Percentiles rank a stretch among this genome's conserved stretches.
These are phyloP conservation scores for Podilymbus podiceps DNA, from an alignment of 2,113 vertebrate species.

Conservation along the genomic window DNA sequence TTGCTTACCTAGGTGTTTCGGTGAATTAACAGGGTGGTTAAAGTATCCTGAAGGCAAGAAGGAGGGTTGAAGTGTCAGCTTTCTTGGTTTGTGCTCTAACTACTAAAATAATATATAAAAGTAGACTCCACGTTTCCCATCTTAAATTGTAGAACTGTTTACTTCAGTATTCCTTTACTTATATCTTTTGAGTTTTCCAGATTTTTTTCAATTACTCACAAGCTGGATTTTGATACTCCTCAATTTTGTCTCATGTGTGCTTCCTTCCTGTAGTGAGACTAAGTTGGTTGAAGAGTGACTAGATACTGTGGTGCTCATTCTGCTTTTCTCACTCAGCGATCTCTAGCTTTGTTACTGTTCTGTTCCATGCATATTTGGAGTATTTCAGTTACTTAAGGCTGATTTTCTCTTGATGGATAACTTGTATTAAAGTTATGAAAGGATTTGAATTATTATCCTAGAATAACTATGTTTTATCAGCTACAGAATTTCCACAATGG, in stretches of 20 bases:
- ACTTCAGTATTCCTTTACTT: background rate
- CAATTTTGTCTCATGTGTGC: background rate
- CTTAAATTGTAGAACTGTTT: background rate
- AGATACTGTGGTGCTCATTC: background rate
- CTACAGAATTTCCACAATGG: background rate
- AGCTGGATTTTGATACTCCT: background rate
- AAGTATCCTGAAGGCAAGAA: background rate
- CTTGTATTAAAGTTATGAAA: background rate
- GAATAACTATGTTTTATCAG: background rate
- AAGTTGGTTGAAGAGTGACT: background rate
- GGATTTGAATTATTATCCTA: background rate
- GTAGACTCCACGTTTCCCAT: background rate
- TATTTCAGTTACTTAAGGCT: background rate
- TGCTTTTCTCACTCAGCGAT: background rate
- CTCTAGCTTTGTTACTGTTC: background rate
- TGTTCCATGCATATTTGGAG: background rate
- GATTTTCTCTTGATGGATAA: background rate
- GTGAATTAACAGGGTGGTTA: background rate
- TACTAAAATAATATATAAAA: background rate
- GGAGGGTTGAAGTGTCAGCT: background rate
- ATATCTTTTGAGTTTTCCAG: background rate
- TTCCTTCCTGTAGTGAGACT: background rate
- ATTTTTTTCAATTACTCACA: background rate
- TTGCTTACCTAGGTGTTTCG: background rate
- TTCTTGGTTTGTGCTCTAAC: background rate